These are phyloP conservation scores for Scaptomyza graminum DNA, from an alignment of 1,140 invertebrate genomes.

Conservation along the genomic window DNA sequence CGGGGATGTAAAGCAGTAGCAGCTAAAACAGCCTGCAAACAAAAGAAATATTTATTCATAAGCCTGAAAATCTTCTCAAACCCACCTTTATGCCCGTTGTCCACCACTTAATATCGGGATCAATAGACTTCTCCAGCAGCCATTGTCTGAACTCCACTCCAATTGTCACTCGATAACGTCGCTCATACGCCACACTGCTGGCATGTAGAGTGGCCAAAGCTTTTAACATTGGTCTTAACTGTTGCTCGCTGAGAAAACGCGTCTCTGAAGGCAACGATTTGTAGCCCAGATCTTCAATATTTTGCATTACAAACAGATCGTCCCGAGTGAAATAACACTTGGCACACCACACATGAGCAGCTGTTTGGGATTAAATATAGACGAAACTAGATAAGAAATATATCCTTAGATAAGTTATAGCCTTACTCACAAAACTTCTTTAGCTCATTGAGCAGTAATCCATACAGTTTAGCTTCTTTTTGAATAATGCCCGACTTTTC, in stretches of 20 bases:
- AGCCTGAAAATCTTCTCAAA: neutral
- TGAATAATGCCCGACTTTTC: conserved; percentile 53
- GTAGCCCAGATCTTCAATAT: conserved; percentile 78
- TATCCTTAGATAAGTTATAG: neutral
- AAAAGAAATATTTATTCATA: neutral
- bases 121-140: conserved; percentile 58
- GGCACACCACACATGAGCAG: conserved; percentile 75
- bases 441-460: conserved; percentile 59
- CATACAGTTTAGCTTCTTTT: conserved; percentile 67
- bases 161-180: conserved; percentile 59
- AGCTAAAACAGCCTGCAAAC: conserved; percentile 59
- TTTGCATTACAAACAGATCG: conserved; percentile 84
- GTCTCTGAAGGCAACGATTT: conserved; percentile 41
- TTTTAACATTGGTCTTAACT: conserved; percentile 66
- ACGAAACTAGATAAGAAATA: neutral
- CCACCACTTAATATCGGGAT: conserved; percentile 63
- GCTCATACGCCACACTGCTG: conserved; percentile 71
- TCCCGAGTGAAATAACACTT: conserved; percentile 78
- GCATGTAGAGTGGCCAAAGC: conserved; percentile 83
- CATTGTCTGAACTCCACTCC: conserved; percentile 76
- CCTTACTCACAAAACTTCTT: conserved; percentile 61
- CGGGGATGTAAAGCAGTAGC: conserved; percentile 61
- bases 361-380: conserved; percentile 22
- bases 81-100: conserved; percentile 65
- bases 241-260: conserved; percentile 58